Evolutionary conservation across 1,140 invertebrate species (phyloP), one percentile per base, ranked within the genome.

Genomic region (Lucilia cuprina): DNA sequence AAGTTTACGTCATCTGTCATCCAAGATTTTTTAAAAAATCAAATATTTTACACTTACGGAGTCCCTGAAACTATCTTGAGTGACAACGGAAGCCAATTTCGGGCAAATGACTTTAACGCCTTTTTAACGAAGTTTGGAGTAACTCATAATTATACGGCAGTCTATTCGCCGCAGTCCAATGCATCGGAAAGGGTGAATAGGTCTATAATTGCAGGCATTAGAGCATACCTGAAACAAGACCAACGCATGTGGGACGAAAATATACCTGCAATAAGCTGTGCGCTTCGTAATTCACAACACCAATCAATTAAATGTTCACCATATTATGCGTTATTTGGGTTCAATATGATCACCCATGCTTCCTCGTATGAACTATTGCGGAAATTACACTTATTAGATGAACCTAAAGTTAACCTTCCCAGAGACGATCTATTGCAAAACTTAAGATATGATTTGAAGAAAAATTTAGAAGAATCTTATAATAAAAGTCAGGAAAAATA

Each of bases 31-130:
- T 50, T 84, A 14, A 14, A 74, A 41, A 60, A 30, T 5, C 10
- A 82, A 19, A 78, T 84, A 17, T 84, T 84, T 41, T 13, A 74
- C 65, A 35, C 13, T 30, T 41, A 41, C 41, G 41, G 41, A 41
- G 41, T 41, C 5, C 41, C 41, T 10, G 41, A 41, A 41, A 41
- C 82, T 74, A 82, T 80, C 21, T 3, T 80, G 8, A 50, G 17
- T 35, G 83, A 78, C 75, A 84, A 80, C 19, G 74, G 34, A 60
- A 83, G 19, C 19, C 65, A 74, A 74, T 74, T 74, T 74, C n/a
- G 19, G 9, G 5, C 41, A 8, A 41, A 41, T 10, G 41, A 41
- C 5, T 10, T 5, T 8, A 41, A 41, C 10, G 41, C 41, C 5
- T 41, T 41, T 10, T 41, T 41, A 8, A 21, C 65, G 47, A 83